Percentiles rank a stretch among this genome's conserved stretches.
phyloP scores from a whole-genome alignment of 2,888 invertebrate genomes.

The Platypus cylindrus region DNA sequence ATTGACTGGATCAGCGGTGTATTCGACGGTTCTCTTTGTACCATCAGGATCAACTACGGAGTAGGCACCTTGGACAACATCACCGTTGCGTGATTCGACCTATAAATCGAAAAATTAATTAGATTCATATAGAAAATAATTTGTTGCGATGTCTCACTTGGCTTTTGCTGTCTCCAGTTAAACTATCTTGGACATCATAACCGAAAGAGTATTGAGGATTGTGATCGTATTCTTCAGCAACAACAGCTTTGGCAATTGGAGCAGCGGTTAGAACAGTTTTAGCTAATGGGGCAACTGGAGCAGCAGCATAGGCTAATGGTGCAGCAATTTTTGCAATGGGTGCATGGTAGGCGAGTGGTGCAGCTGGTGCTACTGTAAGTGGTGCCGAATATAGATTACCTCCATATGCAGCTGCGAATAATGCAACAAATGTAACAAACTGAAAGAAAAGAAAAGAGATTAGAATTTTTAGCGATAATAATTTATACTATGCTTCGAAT shows the following conservation, averaged over 20 bases:
- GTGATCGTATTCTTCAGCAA: conserved; percentile 23
- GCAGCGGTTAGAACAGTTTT: conserved; percentile 25
- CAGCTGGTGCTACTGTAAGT: conserved; percentile 10
- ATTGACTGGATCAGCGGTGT: conserved; percentile 39
- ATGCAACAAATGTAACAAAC: conserved; percentile 16
- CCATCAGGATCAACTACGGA: conserved; percentile 48
- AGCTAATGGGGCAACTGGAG: conserved; percentile 12
- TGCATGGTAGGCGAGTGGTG: not conserved
- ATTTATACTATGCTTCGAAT: too few species aligned
- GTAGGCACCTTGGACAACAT: conserved; percentile 47
- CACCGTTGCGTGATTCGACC: conserved; percentile 47
- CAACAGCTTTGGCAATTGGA: conserved; percentile 17
- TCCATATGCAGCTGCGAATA: conserved; percentile 29
- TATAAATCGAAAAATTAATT: conserved; percentile 38
- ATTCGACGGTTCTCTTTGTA: conserved; percentile 49
- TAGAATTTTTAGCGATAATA: too few species aligned
- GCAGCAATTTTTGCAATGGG: conserved; percentile 4
- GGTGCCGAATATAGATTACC: conserved; percentile 3
- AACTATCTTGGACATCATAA: conserved; percentile 43
- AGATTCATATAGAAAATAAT: too few species aligned
- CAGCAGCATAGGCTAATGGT: conserved; percentile 12
- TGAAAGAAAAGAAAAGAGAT: conserved; percentile 7
- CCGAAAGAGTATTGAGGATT: conserved; percentile 43
- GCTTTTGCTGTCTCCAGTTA: conserved; percentile 44
- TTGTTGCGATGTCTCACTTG: conserved; percentile 36